Percentiles rank a stretch among this genome's conserved stretches.
Conservation (phyloP, 2,888 invertebrate species). For the Axea sp. region DNA sequence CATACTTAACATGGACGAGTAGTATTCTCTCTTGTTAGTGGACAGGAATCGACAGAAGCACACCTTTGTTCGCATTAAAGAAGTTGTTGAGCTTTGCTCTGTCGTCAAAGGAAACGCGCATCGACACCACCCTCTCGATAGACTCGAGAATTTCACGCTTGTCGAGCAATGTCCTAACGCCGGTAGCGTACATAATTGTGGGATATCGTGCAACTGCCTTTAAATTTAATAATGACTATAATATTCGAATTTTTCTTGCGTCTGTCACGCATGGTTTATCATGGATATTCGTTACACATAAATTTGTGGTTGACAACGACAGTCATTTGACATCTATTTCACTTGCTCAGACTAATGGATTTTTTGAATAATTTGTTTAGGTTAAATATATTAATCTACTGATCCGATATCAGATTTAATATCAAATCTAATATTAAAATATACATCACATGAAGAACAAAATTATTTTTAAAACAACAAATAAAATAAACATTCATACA, state of each 20-base stretch:
- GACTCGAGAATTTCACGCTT: constrained; percentile 62
- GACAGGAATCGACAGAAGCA: constrained; percentile 43
- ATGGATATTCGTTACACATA: constrained; percentile 24
- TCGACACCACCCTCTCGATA: constrained; percentile 57
- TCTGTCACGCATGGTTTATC: constrained; percentile 40
- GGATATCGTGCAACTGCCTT: constrained; percentile 47
- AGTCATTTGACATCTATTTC: constrained; percentile 11
- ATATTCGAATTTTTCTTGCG: constrained; percentile 48
- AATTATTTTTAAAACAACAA: too few relatives aligned
- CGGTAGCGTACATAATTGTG: constrained; percentile 59
- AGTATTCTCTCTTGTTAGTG: constrained; percentile 48
- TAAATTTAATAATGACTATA: constrained; percentile 51
- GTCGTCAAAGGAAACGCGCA: constrained; percentile 58
- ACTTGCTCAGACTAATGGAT: too few relatives aligned
- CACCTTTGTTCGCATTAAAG: constrained; percentile 58
- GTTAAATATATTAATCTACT: too few relatives aligned
- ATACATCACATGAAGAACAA: too few relatives aligned
- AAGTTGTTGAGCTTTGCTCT: constrained; percentile 56
- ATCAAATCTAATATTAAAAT: too few relatives aligned
- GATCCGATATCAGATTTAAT: too few relatives aligned
- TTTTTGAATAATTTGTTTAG: too few relatives aligned
- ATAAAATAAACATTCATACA: too few relatives aligned
- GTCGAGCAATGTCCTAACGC: constrained; percentile 63
- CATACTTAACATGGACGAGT: constrained; percentile 54
- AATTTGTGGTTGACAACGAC: constrained; percentile 29